Percentiles rank a stretch among this genome's conserved stretches.
These are phyloP conservation scores for Cabera pusaria DNA, from an alignment of 2,888 invertebrate genomes.

Conservation along the genomic window DNA sequence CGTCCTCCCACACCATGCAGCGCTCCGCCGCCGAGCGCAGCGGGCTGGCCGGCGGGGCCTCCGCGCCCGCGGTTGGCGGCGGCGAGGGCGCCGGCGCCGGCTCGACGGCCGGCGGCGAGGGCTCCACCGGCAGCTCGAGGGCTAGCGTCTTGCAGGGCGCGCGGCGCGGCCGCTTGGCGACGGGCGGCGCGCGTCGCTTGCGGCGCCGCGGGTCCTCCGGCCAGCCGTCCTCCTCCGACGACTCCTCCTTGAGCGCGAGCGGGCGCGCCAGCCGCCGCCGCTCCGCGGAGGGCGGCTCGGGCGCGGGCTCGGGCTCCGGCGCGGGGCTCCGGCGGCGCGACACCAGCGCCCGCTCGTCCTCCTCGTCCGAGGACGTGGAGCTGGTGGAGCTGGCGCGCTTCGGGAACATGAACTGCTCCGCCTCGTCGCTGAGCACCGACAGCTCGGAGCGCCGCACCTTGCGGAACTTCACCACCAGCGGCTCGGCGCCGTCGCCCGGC, in stretches of 20 bases:
- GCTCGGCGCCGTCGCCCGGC: constrained; percentile 80
- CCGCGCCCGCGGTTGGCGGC: constrained; percentile 54
- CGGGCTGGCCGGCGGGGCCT: constrained; percentile 48
- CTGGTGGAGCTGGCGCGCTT: constrained; percentile 84
- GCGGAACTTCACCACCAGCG: constrained; percentile 89
- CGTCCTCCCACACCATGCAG: constrained; percentile 78
- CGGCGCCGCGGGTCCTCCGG: constrained; percentile 57
- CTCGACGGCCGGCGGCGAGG: constrained; percentile 39
- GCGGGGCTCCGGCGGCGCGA: constrained; percentile 70
- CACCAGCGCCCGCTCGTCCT: constrained; percentile 57
- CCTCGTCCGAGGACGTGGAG: constrained; percentile 83
- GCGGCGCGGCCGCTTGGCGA: constrained; percentile 43
- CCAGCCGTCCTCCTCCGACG: constrained; percentile 76
- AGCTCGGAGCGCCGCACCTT: constrained; percentile 89
- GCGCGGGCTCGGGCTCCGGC: constrained; percentile 61
- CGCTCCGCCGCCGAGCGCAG: constrained; percentile 57
- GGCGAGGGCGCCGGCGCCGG: constrained; percentile 56
- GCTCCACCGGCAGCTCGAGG: constrained; percentile 32
- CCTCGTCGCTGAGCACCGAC: constrained; percentile 91
- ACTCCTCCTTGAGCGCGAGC: constrained; percentile 71
- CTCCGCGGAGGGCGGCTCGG: constrained; percentile 57
- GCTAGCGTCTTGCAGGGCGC: constrained; percentile 18
- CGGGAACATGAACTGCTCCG: constrained; percentile 94
- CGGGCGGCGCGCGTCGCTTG: constrained; percentile 50
- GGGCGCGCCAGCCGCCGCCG: constrained; percentile 65